phyloP scores from a whole-genome alignment of 2,888 invertebrate species.

The Pollenia labialis region DNA sequence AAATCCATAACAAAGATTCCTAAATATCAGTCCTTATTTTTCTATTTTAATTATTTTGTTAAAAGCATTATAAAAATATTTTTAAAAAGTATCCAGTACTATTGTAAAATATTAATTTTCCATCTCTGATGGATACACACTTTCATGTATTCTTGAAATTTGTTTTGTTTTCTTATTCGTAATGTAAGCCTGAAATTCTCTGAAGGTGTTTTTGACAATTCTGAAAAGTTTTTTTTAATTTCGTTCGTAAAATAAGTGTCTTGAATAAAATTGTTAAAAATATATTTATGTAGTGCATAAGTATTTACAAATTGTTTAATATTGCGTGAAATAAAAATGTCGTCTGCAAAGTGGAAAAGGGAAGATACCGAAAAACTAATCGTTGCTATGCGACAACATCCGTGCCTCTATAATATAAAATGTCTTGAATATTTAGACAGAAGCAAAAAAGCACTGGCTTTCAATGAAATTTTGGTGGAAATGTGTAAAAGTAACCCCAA shows the following conservation, averaged over 20 bases:
- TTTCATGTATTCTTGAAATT: background rate
- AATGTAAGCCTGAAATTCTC: background rate
- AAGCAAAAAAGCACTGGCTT: slow-evolving; percentile 1
- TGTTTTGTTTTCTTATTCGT: background rate
- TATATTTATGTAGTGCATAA: too few species aligned
- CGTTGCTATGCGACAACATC: background rate
- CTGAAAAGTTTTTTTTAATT: background rate
- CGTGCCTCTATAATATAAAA: background rate
- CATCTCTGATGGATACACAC: background rate
- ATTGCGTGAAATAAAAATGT: background rate
- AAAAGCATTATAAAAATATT: too few species aligned
- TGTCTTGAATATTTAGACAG: background rate
- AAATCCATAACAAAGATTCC: too few species aligned
- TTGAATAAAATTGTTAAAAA: too few species aligned
- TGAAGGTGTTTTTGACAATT: background rate
- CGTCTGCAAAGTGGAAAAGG: background rate
- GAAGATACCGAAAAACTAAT: slow-evolving; percentile 7
- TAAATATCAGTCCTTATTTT: too few species aligned
- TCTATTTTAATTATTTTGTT: too few species aligned
- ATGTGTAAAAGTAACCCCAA: background rate
- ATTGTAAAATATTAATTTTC: background rate
- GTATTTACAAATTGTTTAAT: too few species aligned
- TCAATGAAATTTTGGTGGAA: background rate
- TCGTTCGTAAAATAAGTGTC: too few species aligned
- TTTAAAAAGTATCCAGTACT: background rate